Conservation (phyloP, 2,113 vertebrate genomes). For the Melanostigma gelatinosum region DNA sequence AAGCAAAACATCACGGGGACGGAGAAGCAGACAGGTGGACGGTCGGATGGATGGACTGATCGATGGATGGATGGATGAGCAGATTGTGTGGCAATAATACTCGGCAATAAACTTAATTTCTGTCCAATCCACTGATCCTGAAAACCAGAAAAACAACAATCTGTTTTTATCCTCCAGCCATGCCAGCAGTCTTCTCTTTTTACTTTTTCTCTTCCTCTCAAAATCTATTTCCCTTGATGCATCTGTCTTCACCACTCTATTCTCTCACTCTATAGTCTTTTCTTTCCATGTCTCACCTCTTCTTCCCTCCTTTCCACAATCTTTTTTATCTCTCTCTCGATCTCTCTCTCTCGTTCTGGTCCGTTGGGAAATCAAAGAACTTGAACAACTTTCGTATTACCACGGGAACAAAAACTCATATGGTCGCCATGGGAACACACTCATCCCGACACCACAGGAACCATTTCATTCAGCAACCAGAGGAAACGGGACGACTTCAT, state of each 20-base stretch:
- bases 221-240: conserved; percentile 48
- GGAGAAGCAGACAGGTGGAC: neutral
- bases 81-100: conserved; percentile 29
- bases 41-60: neutral
- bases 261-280: neutral
- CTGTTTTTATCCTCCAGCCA: conserved; percentile 51
- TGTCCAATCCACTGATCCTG: conserved; percentile 57
- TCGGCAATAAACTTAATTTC: conserved; percentile 32
- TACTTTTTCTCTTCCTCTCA: neutral
- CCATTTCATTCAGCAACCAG: conserved; percentile 27
- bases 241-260: conserved; percentile 35
- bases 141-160: conserved; percentile 62
- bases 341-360: neutral
- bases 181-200: conserved; percentile 5
- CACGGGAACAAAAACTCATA: conserved; percentile 51
- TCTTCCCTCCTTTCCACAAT: neutral
- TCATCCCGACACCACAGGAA: conserved; percentile 40
- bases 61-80: neutral
- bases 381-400: conserved; percentile 65
- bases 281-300: neutral
- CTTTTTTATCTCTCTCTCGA: neutral
- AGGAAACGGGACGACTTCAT: conserved; percentile 27
- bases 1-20: neutral
- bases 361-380: conserved; percentile 66
- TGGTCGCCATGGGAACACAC: conserved; percentile 45